Evolutionary conservation across 2,888 invertebrate species (phyloP), one percentile per base, ranked within the genome.

Genomic region (Yponomeuta malinellus): DNA sequence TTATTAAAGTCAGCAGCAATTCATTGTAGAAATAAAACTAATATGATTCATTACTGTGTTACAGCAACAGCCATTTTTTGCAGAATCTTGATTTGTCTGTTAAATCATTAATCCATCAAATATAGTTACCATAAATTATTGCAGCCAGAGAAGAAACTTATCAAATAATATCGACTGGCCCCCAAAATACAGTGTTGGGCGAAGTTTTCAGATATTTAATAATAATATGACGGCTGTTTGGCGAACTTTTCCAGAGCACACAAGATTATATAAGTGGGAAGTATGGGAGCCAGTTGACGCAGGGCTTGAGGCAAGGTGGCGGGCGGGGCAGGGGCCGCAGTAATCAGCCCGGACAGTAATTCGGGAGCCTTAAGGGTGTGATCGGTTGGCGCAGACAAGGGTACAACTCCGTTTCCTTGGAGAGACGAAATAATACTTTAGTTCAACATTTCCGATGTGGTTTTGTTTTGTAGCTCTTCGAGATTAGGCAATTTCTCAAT

Each of bases 381-480:
- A 90, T 90, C 88, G 87, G 90, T 89, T 89, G 87, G 86, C 87
- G 85, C 87, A 87, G 89, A 90, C 89, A 86, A 90, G 90, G 90
- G 90, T 87, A 86, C 86, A 84, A 86, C 86, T 85, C 71, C 84
- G 80, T 82, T 87, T 88, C 90, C 89, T 89, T 82, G 78, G 89
- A 89, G 89, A 88, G 88, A 90, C 89, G 90, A 89, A 90, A 90
- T 43, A 43, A 43, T 90, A 90, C 87, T 90, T 89, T 87, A 88
- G 88, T 89, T 88, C 87, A 89, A 89, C 88, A 89, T 89, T 89
- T 88, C 89, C 88, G 83, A 86, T 90, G 90, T 85, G 90, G 89
- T 90, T 89, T 90, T 90, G 90, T 90, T 92, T 88, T 89, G 90
- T 92, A 88, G 88, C 88, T 90, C 89, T 90, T 89, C 81, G 85